These are phyloP conservation scores for Serinus canaria DNA, from an alignment of 2,113 vertebrate species.

Conservation along the genomic window DNA sequence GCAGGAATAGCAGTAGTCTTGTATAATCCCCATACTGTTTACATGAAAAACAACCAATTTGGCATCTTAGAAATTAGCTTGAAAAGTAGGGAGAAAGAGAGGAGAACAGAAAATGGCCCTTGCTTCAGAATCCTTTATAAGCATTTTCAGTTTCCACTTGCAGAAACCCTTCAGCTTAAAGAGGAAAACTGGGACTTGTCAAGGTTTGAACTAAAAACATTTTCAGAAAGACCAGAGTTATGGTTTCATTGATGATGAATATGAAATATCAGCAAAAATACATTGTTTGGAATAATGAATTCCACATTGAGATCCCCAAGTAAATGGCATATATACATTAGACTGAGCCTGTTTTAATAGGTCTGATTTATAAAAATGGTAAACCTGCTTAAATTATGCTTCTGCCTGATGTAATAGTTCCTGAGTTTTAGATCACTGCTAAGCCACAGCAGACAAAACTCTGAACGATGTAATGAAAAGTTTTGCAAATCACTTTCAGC, in stretches of 20 bases:
- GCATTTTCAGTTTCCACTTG: neutral
- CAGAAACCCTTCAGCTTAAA: neutral
- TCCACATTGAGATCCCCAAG: constrained; percentile 55
- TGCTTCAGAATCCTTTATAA: neutral
- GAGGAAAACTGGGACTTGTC: neutral
- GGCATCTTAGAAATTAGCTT: neutral
- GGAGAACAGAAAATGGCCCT: neutral
- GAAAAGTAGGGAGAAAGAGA: neutral
- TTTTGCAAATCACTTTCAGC: neutral
- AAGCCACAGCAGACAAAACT: constrained; percentile 57
- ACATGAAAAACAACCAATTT: neutral
- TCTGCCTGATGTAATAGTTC: constrained; percentile 65
- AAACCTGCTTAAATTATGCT: constrained; percentile 63
- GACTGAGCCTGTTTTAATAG: constrained; percentile 24
- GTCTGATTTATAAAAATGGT: constrained; percentile 57
- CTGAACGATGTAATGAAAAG: constrained; percentile 52
- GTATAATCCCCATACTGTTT: constrained; percentile 48
- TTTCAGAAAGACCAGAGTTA: neutral
- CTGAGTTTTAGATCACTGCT: constrained; percentile 66
- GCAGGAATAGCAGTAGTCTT: neutral
- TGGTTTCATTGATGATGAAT: neutral
- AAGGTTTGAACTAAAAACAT: neutral
- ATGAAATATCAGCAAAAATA: neutral
- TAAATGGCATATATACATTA: constrained; percentile 50
- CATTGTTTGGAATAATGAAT: constrained; percentile 54